Conservation (phyloP, 2,888 invertebrate genomes). For the Ormyrus thymus region DNA sequence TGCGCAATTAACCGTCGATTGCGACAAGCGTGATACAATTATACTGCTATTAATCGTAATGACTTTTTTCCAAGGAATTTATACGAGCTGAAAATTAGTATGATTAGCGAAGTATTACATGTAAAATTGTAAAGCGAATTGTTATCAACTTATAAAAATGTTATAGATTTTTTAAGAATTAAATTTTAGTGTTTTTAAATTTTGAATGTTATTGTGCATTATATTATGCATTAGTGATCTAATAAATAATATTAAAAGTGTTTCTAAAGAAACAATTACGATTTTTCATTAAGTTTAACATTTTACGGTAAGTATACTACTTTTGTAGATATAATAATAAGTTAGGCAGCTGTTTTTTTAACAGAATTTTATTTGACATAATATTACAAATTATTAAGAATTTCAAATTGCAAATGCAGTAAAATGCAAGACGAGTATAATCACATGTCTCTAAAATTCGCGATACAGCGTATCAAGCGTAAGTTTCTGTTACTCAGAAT, state of each 20-base stretch:
- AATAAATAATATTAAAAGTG: no score
- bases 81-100: no score
- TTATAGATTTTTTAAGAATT: conserved; percentile 8
- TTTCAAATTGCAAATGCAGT: conserved; percentile 49
- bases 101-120: no score
- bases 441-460: conserved; percentile 19
- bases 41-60: not conserved
- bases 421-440: conserved; percentile 49
- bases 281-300: not conserved
- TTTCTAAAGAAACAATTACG: not conserved
- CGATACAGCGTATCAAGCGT: conserved; percentile 23
- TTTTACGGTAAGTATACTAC: no score
- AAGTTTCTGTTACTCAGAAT: conserved; percentile 31
- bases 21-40: conserved; percentile 1
- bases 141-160: conserved; percentile 7
- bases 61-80: no score
- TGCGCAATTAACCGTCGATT: conserved; percentile 12
- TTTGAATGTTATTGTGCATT: not conserved
- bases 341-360: not conserved
- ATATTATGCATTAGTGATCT: not conserved
- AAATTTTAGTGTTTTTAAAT: not conserved
- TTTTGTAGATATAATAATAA: no score
- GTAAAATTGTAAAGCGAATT: no score
- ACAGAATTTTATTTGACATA: conserved; percentile 53
- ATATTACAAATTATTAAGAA: conserved; percentile 52